Percentiles rank a stretch among this genome's conserved stretches.
phyloP scores from a whole-genome alignment of 2,113 vertebrate genomes.

The Hippocampus guttulatus region DNA sequence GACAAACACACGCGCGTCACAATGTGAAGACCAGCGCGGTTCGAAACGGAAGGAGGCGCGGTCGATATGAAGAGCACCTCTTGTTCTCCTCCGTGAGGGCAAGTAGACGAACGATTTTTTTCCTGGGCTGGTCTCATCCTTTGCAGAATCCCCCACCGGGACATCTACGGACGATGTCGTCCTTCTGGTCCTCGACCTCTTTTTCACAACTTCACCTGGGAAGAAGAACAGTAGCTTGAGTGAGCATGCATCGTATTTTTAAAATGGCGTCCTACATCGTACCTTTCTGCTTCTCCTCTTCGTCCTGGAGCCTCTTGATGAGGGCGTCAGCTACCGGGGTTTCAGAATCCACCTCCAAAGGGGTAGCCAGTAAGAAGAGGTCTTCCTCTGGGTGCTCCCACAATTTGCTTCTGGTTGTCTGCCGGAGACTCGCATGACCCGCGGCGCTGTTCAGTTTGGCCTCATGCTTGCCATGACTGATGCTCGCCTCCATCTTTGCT shows the following conservation, averaged over 20 bases:
- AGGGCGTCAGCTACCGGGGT: constrained; percentile 63
- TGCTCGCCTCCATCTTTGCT: constrained; percentile 47
- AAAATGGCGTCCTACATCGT: neutral
- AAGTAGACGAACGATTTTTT: constrained; percentile 73
- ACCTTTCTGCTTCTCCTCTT: constrained; percentile 56
- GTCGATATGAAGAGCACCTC: constrained; percentile 67
- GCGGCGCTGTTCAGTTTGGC: constrained; percentile 1
- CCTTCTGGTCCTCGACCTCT: constrained; percentile 43
- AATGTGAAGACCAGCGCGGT: neutral
- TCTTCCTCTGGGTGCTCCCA: constrained; percentile 64
- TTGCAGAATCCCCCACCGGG: constrained; percentile 39
- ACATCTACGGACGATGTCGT: constrained; percentile 19
- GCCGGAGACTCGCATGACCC: constrained; percentile 26
- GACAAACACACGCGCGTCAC: constrained; percentile 1
- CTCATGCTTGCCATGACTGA: constrained; percentile 13
- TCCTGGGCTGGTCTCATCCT: constrained; percentile 40
- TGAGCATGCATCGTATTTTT: neutral
- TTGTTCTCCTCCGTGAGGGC: constrained; percentile 72
- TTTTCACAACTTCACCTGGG: constrained; percentile 25
- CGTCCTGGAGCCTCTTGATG: constrained; percentile 66
- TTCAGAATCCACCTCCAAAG: constrained; percentile 58
- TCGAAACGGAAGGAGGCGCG: no score
- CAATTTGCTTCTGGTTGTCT: constrained; percentile 50
- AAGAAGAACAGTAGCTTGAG: neutral
- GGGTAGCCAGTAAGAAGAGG: constrained; percentile 49